A percentile compares a stretch with the other conserved stretches of the same genome.
Conservation (phyloP, 2,888 invertebrate species). For the Leptinotarsa tumamoca region DNA sequence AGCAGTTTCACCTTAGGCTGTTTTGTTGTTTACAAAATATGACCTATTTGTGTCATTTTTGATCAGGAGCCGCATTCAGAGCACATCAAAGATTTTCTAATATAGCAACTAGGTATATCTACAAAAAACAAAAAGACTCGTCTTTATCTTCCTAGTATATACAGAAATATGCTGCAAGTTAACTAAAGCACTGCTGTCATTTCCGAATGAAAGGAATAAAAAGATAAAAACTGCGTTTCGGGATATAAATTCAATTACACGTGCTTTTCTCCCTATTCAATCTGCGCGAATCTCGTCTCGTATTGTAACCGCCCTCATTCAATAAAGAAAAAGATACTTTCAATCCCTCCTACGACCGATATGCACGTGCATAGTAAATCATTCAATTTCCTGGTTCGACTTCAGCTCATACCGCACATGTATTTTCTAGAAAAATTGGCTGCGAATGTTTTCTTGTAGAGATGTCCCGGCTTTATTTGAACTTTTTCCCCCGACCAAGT, state of each 20-base stretch:
- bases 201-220: too few species aligned
- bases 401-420: neutral
- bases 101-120: too few species aligned
- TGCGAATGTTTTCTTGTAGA: neutral
- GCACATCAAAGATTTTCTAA: too few species aligned
- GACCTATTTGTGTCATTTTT: too few species aligned
- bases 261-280: neutral
- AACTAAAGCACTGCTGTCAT: too few species aligned
- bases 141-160: too few species aligned
- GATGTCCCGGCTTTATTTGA: neutral
- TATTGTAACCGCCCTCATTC: neutral
- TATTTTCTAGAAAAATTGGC: constrained; percentile 5
- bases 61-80: too few species aligned
- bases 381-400: neutral
- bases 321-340: neutral
- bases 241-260: neutral
- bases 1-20: too few species aligned
- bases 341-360: neutral
- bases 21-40: too few species aligned
- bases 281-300: neutral
- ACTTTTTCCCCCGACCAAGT: neutral
- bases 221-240: neutral
- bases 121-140: too few species aligned
- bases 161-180: too few species aligned
- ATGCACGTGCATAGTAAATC: neutral